A percentile compares a stretch with the other conserved stretches of the same genome.
These are phyloP conservation scores for Mormyrops boulengeri DNA, from an alignment of 2,797 vertebrate genomes.

Conservation along the genomic window DNA sequence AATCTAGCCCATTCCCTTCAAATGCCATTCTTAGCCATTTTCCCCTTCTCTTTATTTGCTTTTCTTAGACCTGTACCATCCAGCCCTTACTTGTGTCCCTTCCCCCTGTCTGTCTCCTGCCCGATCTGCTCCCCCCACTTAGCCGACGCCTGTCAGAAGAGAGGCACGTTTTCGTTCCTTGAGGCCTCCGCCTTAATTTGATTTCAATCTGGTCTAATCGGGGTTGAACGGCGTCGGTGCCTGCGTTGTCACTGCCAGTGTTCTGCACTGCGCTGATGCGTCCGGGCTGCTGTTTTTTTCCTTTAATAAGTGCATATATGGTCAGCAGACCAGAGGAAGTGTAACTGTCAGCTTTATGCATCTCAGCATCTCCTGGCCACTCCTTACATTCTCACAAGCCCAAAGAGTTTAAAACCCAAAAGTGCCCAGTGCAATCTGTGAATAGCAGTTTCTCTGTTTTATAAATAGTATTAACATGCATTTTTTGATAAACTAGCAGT, in stretches of 20 bases:
- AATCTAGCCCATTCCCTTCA: background rate
- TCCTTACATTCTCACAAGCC: background rate
- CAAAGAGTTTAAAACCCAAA: background rate
- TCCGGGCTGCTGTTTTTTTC: background rate
- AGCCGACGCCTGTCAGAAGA: conserved; percentile 52
- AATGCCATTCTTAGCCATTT: background rate
- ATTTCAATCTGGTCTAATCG: conserved; percentile 72
- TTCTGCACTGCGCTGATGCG: conserved; percentile 40
- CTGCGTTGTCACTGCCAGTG: conserved; percentile 46
- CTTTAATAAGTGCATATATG: background rate
- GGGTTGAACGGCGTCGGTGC: conserved; percentile 61
- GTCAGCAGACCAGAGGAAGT: background rate
- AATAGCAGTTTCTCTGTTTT: background rate
- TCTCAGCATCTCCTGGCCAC: background rate
- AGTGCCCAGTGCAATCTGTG: background rate
- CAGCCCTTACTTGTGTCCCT: conserved; percentile 39
- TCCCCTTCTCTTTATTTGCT: background rate
- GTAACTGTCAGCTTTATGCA: background rate
- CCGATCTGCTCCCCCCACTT: conserved; percentile 35
- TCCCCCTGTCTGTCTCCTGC: conserved; percentile 38
- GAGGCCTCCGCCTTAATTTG: conserved; percentile 72
- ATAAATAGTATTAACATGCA: background rate
- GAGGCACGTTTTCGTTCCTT: conserved; percentile 48
- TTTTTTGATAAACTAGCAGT: background rate
- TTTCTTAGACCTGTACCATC: background rate